Percentiles rank a stretch among this genome's conserved stretches.
Evolutionary conservation across 2,113 vertebrate species (phyloP).

Genomic region (Pelusios castaneus): DNA sequence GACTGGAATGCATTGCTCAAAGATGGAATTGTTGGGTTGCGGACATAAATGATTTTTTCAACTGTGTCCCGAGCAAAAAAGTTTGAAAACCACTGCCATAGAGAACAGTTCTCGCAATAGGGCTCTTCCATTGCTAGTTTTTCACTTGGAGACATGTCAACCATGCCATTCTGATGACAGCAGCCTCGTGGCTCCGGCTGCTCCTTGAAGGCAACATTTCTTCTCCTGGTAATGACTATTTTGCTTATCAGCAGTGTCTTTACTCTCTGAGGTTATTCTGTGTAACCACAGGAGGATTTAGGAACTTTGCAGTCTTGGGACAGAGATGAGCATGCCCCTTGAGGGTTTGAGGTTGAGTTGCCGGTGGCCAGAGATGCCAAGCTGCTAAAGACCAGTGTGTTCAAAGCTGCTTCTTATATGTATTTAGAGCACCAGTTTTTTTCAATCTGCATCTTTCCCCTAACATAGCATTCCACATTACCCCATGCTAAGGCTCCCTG

Average conservation of each 20-base stretch:
- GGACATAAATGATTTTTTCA: too few species aligned
- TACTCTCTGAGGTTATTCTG: background rate
- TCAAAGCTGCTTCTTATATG: background rate
- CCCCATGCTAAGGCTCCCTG: background rate
- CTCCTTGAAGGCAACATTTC: background rate
- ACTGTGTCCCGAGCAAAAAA: too few species aligned
- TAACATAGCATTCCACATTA: background rate
- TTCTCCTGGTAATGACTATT: background rate
- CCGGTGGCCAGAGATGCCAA: background rate
- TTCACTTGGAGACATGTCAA: background rate
- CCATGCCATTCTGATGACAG: background rate
- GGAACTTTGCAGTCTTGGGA: background rate
- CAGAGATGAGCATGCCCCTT: background rate
- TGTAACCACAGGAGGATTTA: background rate
- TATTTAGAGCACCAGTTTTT: background rate
- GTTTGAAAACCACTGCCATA: too few species aligned
- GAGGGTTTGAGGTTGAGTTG: background rate
- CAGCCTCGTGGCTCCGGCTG: background rate
- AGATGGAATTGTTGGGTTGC: too few species aligned
- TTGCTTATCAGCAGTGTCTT: background rate
- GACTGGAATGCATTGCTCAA: too few species aligned
- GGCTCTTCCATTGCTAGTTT: background rate
- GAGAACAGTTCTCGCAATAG: background rate
- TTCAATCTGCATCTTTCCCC: background rate
- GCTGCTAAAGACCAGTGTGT: background rate